Percentiles rank a stretch among this genome's conserved stretches.
These are phyloP conservation scores for Periphyllus acericola DNA, from an alignment of 2,888 invertebrate species.

Conservation along the genomic window DNA sequence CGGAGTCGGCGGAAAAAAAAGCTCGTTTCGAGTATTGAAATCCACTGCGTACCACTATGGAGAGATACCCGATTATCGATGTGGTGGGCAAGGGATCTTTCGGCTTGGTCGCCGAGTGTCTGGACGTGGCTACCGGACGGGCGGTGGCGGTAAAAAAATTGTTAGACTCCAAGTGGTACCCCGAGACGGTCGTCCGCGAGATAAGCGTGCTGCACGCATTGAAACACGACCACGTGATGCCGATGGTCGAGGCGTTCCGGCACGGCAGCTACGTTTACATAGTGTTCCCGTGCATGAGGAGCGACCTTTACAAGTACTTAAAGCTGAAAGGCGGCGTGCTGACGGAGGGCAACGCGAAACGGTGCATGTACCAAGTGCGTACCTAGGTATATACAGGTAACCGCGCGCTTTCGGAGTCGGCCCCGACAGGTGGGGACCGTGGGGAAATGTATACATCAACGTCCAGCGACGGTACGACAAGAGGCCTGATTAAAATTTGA, in stretches of 20 bases:
- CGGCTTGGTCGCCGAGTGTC: constrained; percentile 24
- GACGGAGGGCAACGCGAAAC: neutral
- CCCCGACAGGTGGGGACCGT: no score
- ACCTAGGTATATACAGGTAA: no score
- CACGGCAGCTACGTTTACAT: neutral
- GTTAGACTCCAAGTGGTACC: neutral
- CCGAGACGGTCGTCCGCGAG: constrained; percentile 30
- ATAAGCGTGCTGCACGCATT: neutral
- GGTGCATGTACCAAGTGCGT: constrained; percentile 32
- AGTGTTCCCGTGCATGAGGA: constrained; percentile 36
- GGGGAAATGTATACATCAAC: no score
- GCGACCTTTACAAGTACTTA: constrained; percentile 34
- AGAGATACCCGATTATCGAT: neutral
- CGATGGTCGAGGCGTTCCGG: constrained; percentile 16
- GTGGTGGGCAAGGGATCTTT: constrained; percentile 27
- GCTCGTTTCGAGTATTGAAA: no score
- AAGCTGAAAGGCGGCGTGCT: neutral
- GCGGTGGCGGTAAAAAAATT: constrained; percentile 14
- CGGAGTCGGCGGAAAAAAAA: no score
- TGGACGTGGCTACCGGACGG: neutral
- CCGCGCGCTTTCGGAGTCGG: no score
- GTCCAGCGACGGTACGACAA: no score
- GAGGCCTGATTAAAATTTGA: no score
- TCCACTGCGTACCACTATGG: neutral
- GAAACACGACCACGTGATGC: neutral